Conservation (phyloP, 2,888 invertebrate species). For the Leptinotarsa tumamoca region DNA sequence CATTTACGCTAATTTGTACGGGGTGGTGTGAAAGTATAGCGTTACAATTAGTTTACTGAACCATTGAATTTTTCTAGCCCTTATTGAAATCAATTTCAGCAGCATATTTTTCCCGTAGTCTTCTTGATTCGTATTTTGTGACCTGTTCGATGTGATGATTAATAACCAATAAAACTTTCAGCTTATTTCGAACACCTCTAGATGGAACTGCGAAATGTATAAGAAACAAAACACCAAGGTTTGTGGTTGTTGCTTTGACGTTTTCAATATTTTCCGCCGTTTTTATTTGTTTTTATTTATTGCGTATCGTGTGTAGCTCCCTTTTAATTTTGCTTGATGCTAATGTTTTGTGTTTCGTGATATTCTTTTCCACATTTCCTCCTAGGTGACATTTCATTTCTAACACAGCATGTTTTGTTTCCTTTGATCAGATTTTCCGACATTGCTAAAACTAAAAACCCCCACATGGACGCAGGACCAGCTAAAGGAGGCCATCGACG, state of each 20-base stretch:
- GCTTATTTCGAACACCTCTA: background rate
- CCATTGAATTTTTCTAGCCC: no score
- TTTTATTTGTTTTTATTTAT: background rate
- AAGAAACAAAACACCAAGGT: constrained; percentile 13
- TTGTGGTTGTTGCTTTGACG: constrained; percentile 10
- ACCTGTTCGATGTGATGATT: background rate
- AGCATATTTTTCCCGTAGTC: no score
- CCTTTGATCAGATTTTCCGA: constrained; percentile 70
- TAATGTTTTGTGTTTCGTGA: background rate
- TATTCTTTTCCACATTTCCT: constrained; percentile 7
- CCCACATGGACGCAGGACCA: constrained; percentile 81
- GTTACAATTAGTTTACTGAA: no score
- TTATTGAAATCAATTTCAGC: no score
- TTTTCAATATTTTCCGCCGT: background rate
- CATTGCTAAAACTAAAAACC: constrained; percentile 78
- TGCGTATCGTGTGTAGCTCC: background rate
- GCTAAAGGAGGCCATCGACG: constrained; percentile 81
- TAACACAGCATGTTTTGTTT: constrained; percentile 51
- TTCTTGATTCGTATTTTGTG: background rate
- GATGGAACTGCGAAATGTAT: background rate
- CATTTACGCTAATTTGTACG: no score
- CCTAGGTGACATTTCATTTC: constrained; percentile 25
- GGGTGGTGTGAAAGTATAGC: no score
- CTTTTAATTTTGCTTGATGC: constrained; percentile 1
- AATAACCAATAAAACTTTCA: constrained; percentile 1